These are phyloP conservation scores for Galagoides demidoff DNA, from an alignment of 2,797 vertebrate genomes.

Conservation along the genomic window DNA sequence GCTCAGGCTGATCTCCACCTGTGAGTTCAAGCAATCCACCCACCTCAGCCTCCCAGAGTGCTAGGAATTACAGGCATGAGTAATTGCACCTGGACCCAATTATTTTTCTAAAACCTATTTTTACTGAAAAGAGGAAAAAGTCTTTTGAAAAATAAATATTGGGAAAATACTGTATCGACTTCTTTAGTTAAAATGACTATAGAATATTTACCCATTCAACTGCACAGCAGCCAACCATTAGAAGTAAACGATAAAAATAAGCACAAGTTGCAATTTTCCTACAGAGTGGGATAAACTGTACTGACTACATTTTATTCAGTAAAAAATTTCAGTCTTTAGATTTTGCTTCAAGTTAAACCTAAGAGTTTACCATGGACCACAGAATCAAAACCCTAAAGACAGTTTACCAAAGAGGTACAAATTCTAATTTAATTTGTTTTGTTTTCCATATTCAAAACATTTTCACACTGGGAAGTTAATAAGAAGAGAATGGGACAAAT, in stretches of 20 bases:
- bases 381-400: neutral
- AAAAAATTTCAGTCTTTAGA: neutral
- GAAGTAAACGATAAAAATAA: neutral
- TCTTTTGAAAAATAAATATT: neutral
- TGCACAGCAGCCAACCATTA: neutral
- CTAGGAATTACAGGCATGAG: too few relatives aligned
- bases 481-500: constrained; percentile 71
- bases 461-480: neutral
- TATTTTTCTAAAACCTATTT: constrained; percentile 7
- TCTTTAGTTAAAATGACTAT: neutral
- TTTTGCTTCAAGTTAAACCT: neutral
- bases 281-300: neutral
- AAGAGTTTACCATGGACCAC: neutral
- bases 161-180: neutral
- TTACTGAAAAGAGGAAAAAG: neutral
- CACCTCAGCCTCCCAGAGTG: too few relatives aligned
- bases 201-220: neutral
- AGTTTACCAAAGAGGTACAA: neutral
- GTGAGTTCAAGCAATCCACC: too few relatives aligned
- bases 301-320: neutral
- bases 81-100: too few relatives aligned
- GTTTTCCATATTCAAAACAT: constrained; percentile 70
- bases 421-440: neutral
- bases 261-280: neutral
- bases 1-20: too few relatives aligned